A percentile compares a stretch with the other conserved stretches of the same genome.
Evolutionary conservation across 2,888 invertebrate species (phyloP).

Genomic region (Timandra comae): DNA sequence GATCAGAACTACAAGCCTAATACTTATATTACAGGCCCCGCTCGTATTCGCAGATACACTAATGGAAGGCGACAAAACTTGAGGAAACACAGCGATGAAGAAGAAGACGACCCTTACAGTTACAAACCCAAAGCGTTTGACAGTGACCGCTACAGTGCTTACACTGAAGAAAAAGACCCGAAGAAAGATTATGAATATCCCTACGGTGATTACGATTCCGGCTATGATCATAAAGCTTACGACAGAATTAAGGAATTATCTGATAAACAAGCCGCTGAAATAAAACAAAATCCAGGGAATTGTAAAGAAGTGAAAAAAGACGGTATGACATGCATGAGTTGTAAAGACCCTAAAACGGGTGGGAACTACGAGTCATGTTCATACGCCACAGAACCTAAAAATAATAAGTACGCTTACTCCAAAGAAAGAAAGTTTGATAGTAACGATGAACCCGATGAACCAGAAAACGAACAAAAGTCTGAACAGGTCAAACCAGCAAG

Average conservation of each 20-base stretch:
- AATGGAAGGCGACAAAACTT: conserved; percentile 58
- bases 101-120: conserved; percentile 71
- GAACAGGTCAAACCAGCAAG: conserved; percentile 50
- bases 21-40: conserved; percentile 67
- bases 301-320: conserved; percentile 81
- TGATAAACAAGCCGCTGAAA: conserved; percentile 78
- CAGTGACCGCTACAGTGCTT: conserved; percentile 59
- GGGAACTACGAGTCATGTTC: conserved; percentile 88
- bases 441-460: conserved; percentile 73
- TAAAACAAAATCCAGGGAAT: conserved; percentile 78
- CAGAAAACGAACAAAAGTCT: conserved; percentile 55
- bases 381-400: conserved; percentile 84
- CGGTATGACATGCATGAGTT: conserved; percentile 83
- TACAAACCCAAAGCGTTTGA: conserved; percentile 74
- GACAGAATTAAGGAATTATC: conserved; percentile 78
- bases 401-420: conserved; percentile 82
- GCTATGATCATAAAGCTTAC: conserved; percentile 72
- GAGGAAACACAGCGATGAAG: conserved; percentile 44
- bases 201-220: conserved; percentile 62
- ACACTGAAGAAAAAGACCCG: conserved; percentile 56
- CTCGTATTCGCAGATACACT: conserved; percentile 68
- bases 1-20: conserved; percentile 67
- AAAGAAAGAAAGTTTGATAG: conserved; percentile 80
- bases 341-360: conserved; percentile 84
- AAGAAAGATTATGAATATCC: conserved; percentile 67